Evolutionary conservation across 2,797 vertebrate species (phyloP), one percentile per base, ranked within the genome.

Genomic region (Rhynchotus rufescens): DNA sequence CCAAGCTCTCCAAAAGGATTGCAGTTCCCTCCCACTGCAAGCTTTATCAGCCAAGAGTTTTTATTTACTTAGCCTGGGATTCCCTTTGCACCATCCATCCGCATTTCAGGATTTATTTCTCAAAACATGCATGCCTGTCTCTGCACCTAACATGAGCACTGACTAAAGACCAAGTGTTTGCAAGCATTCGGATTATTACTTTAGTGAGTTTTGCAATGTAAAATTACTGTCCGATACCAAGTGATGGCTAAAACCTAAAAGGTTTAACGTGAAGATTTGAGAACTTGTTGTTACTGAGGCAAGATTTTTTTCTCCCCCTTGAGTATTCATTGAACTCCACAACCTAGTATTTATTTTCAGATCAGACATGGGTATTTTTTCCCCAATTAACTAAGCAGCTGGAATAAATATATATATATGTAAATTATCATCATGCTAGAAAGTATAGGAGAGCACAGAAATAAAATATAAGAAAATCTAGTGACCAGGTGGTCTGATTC

Each of bases 1-100:
- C 19, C 17, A 44, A 0, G 42, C 65, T 25, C 56, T 65, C 1
- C 23, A 2, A 32, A 3, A 32, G 28, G 13, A 8, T 5, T 22
- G 20, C 5, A n/a, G 5, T 5, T 60, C 34, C 38, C 25, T 57
- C 22, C 36, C 25, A 8, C 34, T 49, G 47, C 49, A 52, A 47
- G 67, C 10, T 17, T 15, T 5, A 2, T 40, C 52, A 34, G 44
- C 66, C 30, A 22, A 65, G 62, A 54, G 10, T 6, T 21, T 28
- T 51, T 62, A 56, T 22, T 20, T 0, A 0, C 45, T 81, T 49
- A 28, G 28, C 62, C 64, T 40, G 60, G 59, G 59, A 61, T 72
- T 78, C 44, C 78, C 84, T 6, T 73, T 60, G 30, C 61, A 74
- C 68, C 88, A 51, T 10, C 51, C 75, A 42, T 28, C 83, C 74